Evolutionary conservation across 2,888 invertebrate genomes (phyloP).

Genomic region (Ametastegia equiseti): DNA sequence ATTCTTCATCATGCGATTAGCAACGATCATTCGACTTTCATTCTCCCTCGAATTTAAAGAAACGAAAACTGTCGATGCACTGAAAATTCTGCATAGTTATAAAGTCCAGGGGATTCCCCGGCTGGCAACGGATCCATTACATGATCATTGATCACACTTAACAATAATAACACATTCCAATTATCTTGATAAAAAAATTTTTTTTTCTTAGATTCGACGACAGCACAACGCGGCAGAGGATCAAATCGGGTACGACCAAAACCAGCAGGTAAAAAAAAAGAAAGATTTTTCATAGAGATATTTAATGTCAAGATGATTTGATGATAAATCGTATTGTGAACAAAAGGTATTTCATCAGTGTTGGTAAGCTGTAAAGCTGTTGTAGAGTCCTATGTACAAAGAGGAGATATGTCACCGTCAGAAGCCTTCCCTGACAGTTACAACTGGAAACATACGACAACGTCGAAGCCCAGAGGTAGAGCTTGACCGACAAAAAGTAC

Average conservation of each 20-base stretch:
- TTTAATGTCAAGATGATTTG: neutral
- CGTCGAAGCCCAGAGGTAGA: conserved; percentile 64
- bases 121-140: neutral
- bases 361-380: conserved; percentile 49
- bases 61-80: neutral
- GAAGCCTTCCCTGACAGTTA: conserved; percentile 62
- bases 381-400: conserved; percentile 61
- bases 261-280: too few relatives aligned
- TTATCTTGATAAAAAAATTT: neutral
- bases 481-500: conserved; percentile 25
- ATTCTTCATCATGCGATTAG: conserved; percentile 14
- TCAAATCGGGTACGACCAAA: conserved; percentile 6
- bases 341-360: neutral
- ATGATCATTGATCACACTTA: too few relatives aligned
- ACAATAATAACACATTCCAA: neutral
- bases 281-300: too few relatives aligned
- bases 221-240: neutral
- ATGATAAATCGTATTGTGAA: neutral
- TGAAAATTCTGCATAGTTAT: neutral
- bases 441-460: conserved; percentile 59
- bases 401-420: conserved; percentile 65
- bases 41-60: neutral
- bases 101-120: conserved; percentile 17
- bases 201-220: conserved; percentile 17
- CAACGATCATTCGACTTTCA: neutral